phyloP scores from a whole-genome alignment of 2,113 vertebrate genomes.

The Aldabrachelys gigantea region DNA sequence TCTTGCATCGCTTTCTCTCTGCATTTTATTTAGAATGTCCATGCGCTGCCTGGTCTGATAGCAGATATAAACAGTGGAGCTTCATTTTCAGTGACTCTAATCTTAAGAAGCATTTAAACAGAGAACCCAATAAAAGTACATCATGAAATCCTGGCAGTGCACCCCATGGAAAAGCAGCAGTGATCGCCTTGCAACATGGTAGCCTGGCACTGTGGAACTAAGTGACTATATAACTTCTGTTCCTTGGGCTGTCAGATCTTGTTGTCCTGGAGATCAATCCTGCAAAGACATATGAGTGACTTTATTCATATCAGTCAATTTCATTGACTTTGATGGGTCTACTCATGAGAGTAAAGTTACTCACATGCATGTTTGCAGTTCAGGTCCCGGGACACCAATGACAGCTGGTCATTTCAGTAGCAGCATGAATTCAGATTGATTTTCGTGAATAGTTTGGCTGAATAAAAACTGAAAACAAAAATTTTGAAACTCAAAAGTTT shows the following conservation, averaged over 20 bases:
- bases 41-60: slow-evolving; percentile 46
- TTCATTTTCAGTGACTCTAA: slow-evolving; percentile 43
- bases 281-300: not conserved
- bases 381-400: not conserved
- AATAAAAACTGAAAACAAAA: not conserved
- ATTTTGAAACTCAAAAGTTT: too few relatives aligned
- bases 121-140: slow-evolving; percentile 35
- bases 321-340: not conserved
- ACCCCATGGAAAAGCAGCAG: not conserved
- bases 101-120: slow-evolving; percentile 18
- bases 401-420: not conserved
- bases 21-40: slow-evolving; percentile 23
- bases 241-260: not conserved
- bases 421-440: not conserved
- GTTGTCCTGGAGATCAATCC: not conserved
- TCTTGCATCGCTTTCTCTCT: slow-evolving; percentile 45
- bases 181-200: slow-evolving; percentile 13
- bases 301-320: not conserved
- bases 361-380: not conserved
- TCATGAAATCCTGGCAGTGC: not conserved
- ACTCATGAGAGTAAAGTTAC: not conserved
- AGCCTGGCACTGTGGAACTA: not conserved
- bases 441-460: not conserved
- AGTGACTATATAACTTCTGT: not conserved
- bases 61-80: slow-evolving; percentile 34